phyloP scores from a whole-genome alignment of 2,888 invertebrate genomes.

The Gymnosoma rotundatum region DNA sequence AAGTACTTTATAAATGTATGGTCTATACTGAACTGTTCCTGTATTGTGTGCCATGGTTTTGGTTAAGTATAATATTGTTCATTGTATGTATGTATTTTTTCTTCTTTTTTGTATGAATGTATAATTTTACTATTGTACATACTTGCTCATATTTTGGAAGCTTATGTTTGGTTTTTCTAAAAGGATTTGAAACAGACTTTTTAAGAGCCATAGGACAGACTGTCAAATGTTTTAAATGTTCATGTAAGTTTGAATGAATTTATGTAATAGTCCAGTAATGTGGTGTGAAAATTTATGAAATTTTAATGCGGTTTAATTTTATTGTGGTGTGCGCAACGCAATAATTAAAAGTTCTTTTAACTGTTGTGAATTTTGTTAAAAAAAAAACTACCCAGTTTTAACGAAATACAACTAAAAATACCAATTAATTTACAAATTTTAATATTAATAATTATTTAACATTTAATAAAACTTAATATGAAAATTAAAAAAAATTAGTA shows the following conservation, averaged over 20 bases:
- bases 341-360: conserved; percentile 3
- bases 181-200: conserved; percentile 57
- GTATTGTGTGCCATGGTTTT: conserved; percentile 13
- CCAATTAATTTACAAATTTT: conserved; percentile 1
- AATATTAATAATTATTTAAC: conserved; percentile 15
- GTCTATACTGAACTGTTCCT: conserved; percentile 1
- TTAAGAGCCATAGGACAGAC: conserved; percentile 55
- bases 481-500: no score
- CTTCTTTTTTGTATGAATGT: neutral
- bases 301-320: conserved; percentile 60
- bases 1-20: conserved; percentile 19
- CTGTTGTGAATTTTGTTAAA: conserved; percentile 30
- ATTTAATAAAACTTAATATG: neutral
- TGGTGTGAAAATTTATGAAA: conserved; percentile 66
- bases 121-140: conserved; percentile 29
- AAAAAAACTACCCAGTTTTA: conserved; percentile 51
- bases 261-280: conserved; percentile 55
- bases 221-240: conserved; percentile 52
- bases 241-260: conserved; percentile 55
- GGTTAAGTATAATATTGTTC: neutral
- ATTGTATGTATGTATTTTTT: neutral
- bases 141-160: conserved; percentile 49
- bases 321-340: conserved; percentile 14
- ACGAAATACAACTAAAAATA: neutral
- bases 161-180: conserved; percentile 51